These are phyloP conservation scores for Scophthalmus maximus DNA, from an alignment of 2,113 vertebrate species.

Conservation along the genomic window DNA sequence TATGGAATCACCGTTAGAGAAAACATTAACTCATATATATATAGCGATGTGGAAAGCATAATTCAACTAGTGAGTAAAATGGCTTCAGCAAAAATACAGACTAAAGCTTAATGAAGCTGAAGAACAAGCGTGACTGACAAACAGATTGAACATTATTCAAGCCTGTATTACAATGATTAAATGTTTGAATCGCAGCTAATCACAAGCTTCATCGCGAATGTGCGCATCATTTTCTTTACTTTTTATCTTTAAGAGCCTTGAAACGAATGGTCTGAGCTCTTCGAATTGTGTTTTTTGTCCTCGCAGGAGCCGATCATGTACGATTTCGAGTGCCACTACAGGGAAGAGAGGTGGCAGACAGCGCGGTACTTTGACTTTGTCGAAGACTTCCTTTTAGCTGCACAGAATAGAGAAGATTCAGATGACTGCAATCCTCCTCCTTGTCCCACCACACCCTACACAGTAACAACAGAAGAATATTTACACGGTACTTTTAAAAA, in stretches of 20 bases:
- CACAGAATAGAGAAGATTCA: constrained; percentile 61
- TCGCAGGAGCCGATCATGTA: constrained; percentile 76
- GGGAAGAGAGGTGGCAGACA: constrained; percentile 77
- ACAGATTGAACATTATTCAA: too few species aligned
- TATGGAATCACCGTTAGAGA: too few species aligned
- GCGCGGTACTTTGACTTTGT: constrained; percentile 81
- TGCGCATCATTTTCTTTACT: too few species aligned
- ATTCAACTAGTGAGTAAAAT: too few species aligned
- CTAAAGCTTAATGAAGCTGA: too few species aligned
- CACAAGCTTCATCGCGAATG: too few species aligned
- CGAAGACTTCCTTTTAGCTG: constrained; percentile 77
- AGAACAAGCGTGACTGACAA: background rate
- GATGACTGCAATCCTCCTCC: constrained; percentile 77
- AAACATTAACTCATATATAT: too few species aligned
- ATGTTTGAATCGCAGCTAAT: background rate
- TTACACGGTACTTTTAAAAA: constrained; percentile 46
- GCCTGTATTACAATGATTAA: too few species aligned
- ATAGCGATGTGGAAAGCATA: too few species aligned
- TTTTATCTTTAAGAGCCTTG: too few species aligned
- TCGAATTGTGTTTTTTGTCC: background rate
- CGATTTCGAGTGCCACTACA: constrained; percentile 83
- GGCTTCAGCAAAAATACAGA: too few species aligned
- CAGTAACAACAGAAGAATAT: constrained; percentile 23
- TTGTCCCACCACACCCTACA: constrained; percentile 73
- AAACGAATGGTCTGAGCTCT: too few species aligned